Evolutionary conservation across 2,888 invertebrate genomes (phyloP), one percentile per base, ranked within the genome.

Genomic region (Ophraella communa): DNA sequence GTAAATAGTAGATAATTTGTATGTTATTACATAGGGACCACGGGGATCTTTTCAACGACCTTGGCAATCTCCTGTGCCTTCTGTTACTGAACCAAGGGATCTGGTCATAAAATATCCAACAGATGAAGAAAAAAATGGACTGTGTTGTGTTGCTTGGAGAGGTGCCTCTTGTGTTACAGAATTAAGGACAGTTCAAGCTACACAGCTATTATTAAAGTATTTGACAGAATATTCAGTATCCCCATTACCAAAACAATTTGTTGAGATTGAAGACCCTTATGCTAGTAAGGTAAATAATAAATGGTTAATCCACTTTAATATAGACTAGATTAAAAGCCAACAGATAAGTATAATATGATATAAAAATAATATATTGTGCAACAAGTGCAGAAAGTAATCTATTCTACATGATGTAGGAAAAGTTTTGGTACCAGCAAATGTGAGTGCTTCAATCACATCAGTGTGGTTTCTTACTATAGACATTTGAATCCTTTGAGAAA

Each of bases 191-290:
- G 79, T 91, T 67, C 86, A 87, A 2, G 91, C 88, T 4, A 87
- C 90, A 69, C 86, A 87, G 30, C 83, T 94, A 11, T 80, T 95
- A 39, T 82, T 94, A 71, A 91, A 93, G 65, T 96, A 95, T 81
- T 82, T 96, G 61, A 92, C 93, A 10, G 92, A 94, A 74, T 93
- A 93, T n/a, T 89, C 95, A 7, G 91, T 93, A 14, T 91, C 94
- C 67, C 95, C 95, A 10, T 83, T 96, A 57, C 92, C 94, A 77
- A 87, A 89, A 73, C 88, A 89, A 76, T 92, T 95, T 81, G 92
- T 95, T 1, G 94, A 95, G 83, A 86, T 88, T 56, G 89, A 90
- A 52, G 91, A 94, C 77, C 93, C 94, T 0, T 87, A 87, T 71
- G 94, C 94, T 20, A 93, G 92, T 76, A 87, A 88, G 77, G 92